Base-by-base conservation (phyloP, 2,888 invertebrate genomes). In the Sesamia inferens region DNA sequence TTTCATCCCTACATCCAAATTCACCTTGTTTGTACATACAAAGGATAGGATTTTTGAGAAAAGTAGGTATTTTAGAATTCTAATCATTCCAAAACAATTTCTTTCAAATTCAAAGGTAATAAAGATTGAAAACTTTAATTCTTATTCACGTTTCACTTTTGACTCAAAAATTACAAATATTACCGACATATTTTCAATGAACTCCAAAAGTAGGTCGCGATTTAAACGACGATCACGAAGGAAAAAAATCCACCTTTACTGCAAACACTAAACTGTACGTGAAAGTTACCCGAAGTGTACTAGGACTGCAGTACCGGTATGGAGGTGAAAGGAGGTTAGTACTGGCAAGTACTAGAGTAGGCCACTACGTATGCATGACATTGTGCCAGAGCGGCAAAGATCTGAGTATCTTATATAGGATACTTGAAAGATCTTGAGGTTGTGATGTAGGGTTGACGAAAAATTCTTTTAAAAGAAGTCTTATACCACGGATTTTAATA, bases 301-400 rank as follows among this genome's bases (percentile, higher is more conserved):
- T 72, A 51, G 65, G 54, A 78, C 44, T 22, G 55, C 55, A 75
- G 68, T 5, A 68, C 76, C 24, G 11, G 42, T 24, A 51, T 11
- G 44, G 48, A 5, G 48, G 58, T 72, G 51, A 66, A 74, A 66
- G 0, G 16, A 13, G 6, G 5, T 19, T 66, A 16, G 19, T 55
- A 44, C 39, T 75, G 5, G 5, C 3, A 54, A 78, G 71, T 71
- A 62, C 65, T 61, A 62, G 73, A 78, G 61, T 51, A 66, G 78
- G 48, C 65, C 65, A 72, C 61, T 73, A 57, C 16, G 63, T 58
- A 61, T 63, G 47, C 69, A 48, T 64, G 78, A 67, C 68, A 68
- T 63, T 75, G 81, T 68, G 80, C 24, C 74, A 69, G 61, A 24
- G n/a, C 19, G 13, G 67, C 48, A 74, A 31, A 61, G 71, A 91